Percentiles rank a stretch among this genome's conserved stretches.
Conservation (phyloP, 2,113 vertebrate species). For the Tragelaphus imberbis region DNA sequence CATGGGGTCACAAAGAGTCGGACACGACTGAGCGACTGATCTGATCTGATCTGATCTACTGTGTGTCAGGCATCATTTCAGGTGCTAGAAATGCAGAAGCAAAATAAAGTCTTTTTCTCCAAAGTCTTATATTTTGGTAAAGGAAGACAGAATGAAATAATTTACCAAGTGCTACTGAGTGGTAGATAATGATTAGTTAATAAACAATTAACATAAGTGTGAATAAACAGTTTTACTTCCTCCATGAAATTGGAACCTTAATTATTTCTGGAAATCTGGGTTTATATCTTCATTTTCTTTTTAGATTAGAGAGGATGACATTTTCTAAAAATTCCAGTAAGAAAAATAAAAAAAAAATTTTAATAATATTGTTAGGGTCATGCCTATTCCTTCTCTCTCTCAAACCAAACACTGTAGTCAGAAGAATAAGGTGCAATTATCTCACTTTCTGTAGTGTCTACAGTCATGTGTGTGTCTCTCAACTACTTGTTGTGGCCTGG, state of each 20-base stretch:
- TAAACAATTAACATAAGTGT: not conserved
- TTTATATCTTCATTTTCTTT: not conserved
- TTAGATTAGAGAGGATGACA: not conserved
- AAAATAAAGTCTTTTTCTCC: not conserved
- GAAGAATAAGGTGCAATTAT: not conserved
- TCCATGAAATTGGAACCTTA: not conserved
- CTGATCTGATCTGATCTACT: too few species aligned
- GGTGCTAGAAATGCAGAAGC: not conserved
- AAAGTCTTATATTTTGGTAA: not conserved
- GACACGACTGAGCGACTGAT: too few species aligned
- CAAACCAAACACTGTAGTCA: not conserved
- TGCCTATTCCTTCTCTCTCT: not conserved
- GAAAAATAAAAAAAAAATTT: not conserved
- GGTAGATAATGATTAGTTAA: not conserved
- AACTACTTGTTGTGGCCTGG: not conserved
- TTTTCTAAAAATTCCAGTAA: constrained; percentile 13
- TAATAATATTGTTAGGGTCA: not conserved
- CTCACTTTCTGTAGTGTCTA: not conserved
- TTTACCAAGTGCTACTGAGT: not conserved
- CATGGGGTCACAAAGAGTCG: too few species aligned
- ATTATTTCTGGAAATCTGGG: not conserved
- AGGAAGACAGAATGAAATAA: not conserved
- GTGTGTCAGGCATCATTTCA: not conserved
- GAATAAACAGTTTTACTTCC: not conserved
- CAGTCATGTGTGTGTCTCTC: not conserved